Conservation (phyloP, 2,888 invertebrate species). For the Sycophila texana region DNA sequence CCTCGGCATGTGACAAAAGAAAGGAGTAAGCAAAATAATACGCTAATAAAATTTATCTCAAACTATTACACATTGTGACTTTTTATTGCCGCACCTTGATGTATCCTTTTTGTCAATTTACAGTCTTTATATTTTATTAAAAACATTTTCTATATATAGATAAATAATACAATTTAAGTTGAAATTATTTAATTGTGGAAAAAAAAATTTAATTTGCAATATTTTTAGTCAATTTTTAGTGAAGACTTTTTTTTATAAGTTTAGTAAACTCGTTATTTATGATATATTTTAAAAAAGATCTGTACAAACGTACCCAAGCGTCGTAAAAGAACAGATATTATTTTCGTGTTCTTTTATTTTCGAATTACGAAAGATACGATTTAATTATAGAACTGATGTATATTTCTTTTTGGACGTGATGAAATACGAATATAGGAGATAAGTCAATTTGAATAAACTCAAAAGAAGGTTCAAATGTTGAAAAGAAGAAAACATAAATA, state of each 20-base stretch:
- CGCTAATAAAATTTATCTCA: slow-evolving; percentile 65
- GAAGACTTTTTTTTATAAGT: too few relatives aligned
- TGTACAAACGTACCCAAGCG: not conserved
- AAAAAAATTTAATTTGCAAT: not conserved
- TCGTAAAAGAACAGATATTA: slow-evolving; percentile 38
- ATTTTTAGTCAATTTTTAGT: too few relatives aligned
- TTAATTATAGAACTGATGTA: slow-evolving; percentile 27
- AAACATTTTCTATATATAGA: too few relatives aligned
- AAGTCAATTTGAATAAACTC: too few relatives aligned
- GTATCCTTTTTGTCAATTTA: too few relatives aligned
- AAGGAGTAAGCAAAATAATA: slow-evolving; percentile 55
- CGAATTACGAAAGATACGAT: slow-evolving; percentile 22
- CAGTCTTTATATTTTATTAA: too few relatives aligned
- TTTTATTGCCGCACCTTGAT: slow-evolving; percentile 19
- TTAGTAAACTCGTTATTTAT: too few relatives aligned
- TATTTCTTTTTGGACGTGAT: slow-evolving; percentile 40
- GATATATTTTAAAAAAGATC: too few relatives aligned
- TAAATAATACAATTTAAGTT: too few relatives aligned
- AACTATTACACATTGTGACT: slow-evolving; percentile 32
- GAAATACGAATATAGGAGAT: too few relatives aligned
- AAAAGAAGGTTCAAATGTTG: too few relatives aligned
- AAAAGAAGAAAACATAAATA: too few relatives aligned
- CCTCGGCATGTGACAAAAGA: slow-evolving; percentile 63
- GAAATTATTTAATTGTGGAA: not conserved
- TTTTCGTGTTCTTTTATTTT: slow-evolving; percentile 10